Conservation (phyloP, 2,797 vertebrate genomes). For the Melanotaenia boesemani region DNA sequence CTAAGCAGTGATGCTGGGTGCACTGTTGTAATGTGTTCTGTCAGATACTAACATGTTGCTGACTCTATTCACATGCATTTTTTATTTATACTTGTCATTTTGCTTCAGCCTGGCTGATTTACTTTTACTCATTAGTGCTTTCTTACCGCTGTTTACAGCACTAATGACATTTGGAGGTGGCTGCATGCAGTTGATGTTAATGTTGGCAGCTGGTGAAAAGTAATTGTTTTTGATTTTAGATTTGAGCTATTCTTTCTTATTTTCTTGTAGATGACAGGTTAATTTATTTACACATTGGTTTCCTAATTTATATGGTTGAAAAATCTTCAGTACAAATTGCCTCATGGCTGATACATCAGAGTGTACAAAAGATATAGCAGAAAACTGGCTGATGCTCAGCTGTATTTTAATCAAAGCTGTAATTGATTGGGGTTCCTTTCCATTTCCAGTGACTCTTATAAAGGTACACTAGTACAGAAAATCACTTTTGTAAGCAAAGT, state of each 20-base stretch:
- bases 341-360: not conserved
- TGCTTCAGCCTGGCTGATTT: constrained; percentile 14
- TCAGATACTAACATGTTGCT: not conserved
- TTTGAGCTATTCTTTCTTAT: constrained; percentile 23
- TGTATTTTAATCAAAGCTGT: constrained; percentile 27
- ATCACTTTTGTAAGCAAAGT: constrained; percentile 7
- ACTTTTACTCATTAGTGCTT: constrained; percentile 7
- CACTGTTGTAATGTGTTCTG: not conserved
- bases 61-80: not conserved
- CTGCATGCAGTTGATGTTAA: constrained; percentile 29
- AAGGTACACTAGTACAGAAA: constrained; percentile 32
- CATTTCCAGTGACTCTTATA: constrained; percentile 14
- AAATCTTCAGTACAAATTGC: not conserved
- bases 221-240: constrained; percentile 33
- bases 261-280: constrained; percentile 7
- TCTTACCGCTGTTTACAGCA: constrained; percentile 1
- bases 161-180: constrained; percentile 47
- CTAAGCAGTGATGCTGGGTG: not conserved
- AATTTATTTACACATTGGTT: not conserved
- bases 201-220: constrained; percentile 22
- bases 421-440: constrained; percentile 31
- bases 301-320: not conserved
- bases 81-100: not conserved
- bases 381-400: constrained; percentile 3
- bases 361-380: not conserved